phyloP scores from a whole-genome alignment of 35 echinoderm and acorn worm species.

The Amphiura filiformis region DNA sequence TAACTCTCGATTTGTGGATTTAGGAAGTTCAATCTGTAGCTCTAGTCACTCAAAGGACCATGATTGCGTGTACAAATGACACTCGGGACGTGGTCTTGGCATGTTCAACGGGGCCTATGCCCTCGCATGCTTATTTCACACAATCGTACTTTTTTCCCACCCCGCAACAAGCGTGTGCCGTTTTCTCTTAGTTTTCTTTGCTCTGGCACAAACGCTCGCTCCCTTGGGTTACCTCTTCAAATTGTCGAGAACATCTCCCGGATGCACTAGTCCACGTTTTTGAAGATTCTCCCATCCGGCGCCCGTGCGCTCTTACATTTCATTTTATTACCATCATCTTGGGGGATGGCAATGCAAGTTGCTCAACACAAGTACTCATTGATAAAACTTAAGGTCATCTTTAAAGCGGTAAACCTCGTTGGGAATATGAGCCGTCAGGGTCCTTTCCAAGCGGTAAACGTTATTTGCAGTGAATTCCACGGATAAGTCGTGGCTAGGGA shows the following conservation, averaged over 20 bases:
- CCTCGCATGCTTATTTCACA: background rate
- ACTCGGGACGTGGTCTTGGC: constrained; percentile 1
- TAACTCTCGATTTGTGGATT: background rate
- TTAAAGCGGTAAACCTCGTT: background rate
- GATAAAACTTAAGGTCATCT: background rate
- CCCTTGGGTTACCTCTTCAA: background rate
- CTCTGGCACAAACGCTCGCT: background rate
- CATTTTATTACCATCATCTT: background rate
- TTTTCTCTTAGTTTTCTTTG: background rate
- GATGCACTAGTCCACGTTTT: background rate
- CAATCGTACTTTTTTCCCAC: background rate
- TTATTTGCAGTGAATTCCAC: background rate
- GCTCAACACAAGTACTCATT: background rate
- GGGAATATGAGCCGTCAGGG: constrained; percentile 3
- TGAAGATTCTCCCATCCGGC: constrained; percentile 6
- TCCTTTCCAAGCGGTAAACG: background rate
- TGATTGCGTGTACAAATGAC: constrained; percentile 9
- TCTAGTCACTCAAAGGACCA: background rate
- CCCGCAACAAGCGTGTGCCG: background rate
- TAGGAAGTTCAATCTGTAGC: background rate
- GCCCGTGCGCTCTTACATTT: background rate
- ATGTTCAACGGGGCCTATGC: background rate
- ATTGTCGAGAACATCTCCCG: background rate
- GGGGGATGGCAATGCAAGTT: background rate
- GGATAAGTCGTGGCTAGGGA: constrained; percentile 5